Percentiles rank a stretch among this genome's conserved stretches.
These are phyloP conservation scores for Seira sanloemensis DNA, from an alignment of 2,888 invertebrate genomes.

Conservation along the genomic window DNA sequence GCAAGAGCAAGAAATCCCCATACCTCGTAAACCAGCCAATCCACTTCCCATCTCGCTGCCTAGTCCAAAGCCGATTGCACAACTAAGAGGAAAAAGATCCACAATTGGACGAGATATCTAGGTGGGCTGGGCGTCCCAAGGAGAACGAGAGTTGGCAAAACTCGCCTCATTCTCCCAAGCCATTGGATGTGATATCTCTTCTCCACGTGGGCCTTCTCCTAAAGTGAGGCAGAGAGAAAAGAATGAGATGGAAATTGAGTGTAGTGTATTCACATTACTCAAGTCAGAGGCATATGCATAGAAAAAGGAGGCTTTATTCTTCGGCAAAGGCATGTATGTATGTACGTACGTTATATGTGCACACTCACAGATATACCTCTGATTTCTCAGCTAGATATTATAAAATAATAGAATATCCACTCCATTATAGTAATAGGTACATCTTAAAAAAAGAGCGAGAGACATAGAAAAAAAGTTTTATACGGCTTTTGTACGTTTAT, in stretches of 20 bases:
- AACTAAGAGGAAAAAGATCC: conserved; percentile 7
- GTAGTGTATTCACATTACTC: not conserved
- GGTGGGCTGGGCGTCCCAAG: too few relatives aligned
- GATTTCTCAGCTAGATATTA: not conserved
- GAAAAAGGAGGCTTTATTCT: not conserved
- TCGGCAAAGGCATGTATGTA: too few relatives aligned
- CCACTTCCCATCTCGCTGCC: not conserved
- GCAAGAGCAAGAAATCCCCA: not conserved
- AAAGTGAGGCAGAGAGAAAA: too few relatives aligned
- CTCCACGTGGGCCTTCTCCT: not conserved
- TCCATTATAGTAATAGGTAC: not conserved
- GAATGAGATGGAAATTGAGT: not conserved
- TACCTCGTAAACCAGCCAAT: not conserved
- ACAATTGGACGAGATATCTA: too few relatives aligned
- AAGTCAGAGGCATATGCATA: not conserved
- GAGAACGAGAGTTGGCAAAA: conserved; percentile 20
- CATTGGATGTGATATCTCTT: too few relatives aligned
- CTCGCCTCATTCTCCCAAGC: not conserved
- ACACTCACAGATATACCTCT: not conserved
- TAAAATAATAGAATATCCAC: not conserved
- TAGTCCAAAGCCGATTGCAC: not conserved
- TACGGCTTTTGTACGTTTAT: conserved; percentile 54
- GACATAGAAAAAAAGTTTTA: conserved; percentile 42
- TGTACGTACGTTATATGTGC: not conserved
- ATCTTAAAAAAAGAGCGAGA: not conserved